Base-by-base conservation (phyloP, 2,797 vertebrate genomes). In the Halcyon chelicuti region DNA sequence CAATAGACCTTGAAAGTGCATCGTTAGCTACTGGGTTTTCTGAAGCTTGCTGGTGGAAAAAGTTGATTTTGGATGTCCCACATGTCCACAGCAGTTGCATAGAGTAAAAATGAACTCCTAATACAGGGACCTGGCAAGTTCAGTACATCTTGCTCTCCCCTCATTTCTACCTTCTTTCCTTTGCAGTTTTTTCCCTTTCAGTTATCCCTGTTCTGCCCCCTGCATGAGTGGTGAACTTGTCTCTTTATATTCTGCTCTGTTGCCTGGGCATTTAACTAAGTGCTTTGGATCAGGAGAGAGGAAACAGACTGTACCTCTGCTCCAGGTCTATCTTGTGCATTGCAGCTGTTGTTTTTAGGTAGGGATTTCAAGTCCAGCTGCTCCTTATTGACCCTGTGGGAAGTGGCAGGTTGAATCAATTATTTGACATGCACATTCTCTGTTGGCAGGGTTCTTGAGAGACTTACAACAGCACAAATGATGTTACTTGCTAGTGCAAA, bases 341-440 rank as follows among this genome's bases (percentile, higher is more conserved):
- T 67, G 60, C 96, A 96, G 91, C 95, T 94, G 71, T 76, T 94
- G 80, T 79, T 92, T 94, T 71, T 84, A 93, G 91, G 90, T 94
- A 86, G 71, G 47, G 81, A 83, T 94, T 96, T 96, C 83, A 77
- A 83, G 93, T 94, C 86, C 96, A 95, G 92, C 86, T 96, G 92
- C 90, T 96, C 71, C 67, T 55, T 78, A 75, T 76, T 95, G 93
- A 92, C 90, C 93, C 77, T 63, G 65, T 82, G 63, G 86, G 88
- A 92, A 90, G 77, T 68, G 92, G 63, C 94, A 96, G 86, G 95
- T 92, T 95, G 80, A 90, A 92, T 96, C 74, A 73, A 52, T 94
- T 94, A 86, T 94, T 85, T 86, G 79, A 76, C 68, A 54, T 37
- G 61, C 61, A 42, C 44, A 12, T 77, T 89, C 62, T 91, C 88